Conservation (phyloP, 2,888 invertebrate species). For the Drosophila hawaiiensis region DNA sequence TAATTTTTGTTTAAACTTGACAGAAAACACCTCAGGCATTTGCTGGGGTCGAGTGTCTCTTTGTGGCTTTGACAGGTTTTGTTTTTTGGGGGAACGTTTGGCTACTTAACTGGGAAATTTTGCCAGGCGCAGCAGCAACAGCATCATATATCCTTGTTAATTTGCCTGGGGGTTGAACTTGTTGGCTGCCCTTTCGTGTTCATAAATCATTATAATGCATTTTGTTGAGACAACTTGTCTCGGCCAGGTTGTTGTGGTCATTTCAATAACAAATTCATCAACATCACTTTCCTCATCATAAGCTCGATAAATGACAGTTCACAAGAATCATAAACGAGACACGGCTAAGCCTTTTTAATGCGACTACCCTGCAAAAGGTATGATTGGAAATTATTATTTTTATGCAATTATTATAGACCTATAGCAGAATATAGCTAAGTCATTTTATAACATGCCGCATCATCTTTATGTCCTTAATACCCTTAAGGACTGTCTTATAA, state of each 20-base stretch:
- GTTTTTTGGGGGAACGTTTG: constrained; percentile 48
- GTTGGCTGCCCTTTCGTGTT: constrained; percentile 24
- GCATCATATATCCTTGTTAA: constrained; percentile 78
- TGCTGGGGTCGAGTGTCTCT: constrained; percentile 72
- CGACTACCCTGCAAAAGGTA: not conserved
- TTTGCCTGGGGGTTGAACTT: constrained; percentile 67
- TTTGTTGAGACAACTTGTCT: constrained; percentile 61
- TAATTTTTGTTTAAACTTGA: constrained; percentile 77
- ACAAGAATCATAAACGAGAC: constrained; percentile 9
- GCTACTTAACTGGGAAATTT: constrained; percentile 58
- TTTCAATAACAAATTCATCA: constrained; percentile 68
- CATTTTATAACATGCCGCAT: not conserved
- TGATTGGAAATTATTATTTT: not conserved
- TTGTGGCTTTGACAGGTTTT: constrained; percentile 76
- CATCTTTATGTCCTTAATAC: not conserved
- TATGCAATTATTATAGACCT: not conserved
- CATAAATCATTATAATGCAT: constrained; percentile 78
- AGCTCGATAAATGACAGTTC: constrained; percentile 24
- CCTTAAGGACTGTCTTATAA: not conserved
- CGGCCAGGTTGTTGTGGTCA: constrained; percentile 62
- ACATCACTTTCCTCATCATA: constrained; percentile 28
- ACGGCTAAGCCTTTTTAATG: not conserved
- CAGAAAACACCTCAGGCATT: constrained; percentile 71
- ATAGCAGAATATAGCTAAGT: not conserved
- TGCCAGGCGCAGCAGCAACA: constrained; percentile 44